phyloP scores from a whole-genome alignment of 2,113 vertebrate genomes.

The Podilymbus podiceps region DNA sequence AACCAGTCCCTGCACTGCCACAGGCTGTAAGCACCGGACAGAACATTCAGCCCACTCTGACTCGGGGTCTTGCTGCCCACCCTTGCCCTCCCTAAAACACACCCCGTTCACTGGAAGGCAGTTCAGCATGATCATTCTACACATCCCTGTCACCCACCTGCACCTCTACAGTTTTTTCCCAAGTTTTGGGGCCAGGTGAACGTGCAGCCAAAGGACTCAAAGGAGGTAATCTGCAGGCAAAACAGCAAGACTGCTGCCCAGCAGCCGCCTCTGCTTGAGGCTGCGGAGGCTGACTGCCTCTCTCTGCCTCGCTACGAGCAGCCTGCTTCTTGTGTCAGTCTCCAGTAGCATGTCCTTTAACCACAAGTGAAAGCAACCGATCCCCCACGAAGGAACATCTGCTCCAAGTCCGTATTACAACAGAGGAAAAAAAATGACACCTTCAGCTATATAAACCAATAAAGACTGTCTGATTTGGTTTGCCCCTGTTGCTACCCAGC shows the following conservation, averaged over 20 bases:
- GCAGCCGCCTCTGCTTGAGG: neutral
- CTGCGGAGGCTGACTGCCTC: neutral
- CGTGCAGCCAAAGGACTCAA: rapidly evolving
- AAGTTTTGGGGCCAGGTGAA: rapidly evolving
- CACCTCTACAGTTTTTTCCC: rapidly evolving
- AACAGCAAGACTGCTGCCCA: neutral
- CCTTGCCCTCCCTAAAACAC: neutral
- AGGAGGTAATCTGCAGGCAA: neutral
- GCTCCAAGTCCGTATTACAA: conserved; percentile 77
- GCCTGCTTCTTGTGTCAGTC: neutral
- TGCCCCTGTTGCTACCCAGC: conserved; percentile 69
- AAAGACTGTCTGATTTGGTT: conserved; percentile 72
- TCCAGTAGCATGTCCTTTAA: conserved; percentile 15
- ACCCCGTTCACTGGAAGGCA: rapidly evolving
- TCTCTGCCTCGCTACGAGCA: neutral
- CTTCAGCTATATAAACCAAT: conserved; percentile 72
- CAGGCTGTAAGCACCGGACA: rapidly evolving
- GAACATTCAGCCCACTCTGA: neutral
- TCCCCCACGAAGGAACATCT: conserved; percentile 74
- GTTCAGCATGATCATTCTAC: neutral
- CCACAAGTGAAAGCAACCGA: conserved; percentile 23
- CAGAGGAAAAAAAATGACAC: conserved; percentile 65
- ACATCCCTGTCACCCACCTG: no score
- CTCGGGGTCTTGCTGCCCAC: neutral
- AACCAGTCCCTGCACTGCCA: rapidly evolving